Evolutionary conservation across 2,888 invertebrate species (phyloP), one percentile per base, ranked within the genome.

Genomic region (Pristionchus mayeri): DNA sequence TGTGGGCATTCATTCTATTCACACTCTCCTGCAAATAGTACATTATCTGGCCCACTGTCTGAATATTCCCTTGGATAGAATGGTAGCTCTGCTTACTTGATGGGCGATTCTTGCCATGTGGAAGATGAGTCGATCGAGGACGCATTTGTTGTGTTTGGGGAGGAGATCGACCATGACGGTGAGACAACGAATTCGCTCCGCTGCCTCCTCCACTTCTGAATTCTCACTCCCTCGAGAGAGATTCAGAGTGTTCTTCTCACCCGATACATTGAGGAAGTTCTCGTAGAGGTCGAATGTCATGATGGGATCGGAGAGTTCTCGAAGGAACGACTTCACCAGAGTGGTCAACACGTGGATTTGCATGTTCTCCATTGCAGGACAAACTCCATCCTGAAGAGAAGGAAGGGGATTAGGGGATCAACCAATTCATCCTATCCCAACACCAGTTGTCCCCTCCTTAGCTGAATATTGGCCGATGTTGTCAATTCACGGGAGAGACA

Each of bases 231-330:
- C 60, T 57, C 57, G 11, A 24, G 37, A 82, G n/a, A 75, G 75
- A 37, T 18, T 7, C 13, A 1, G 24, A 7, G n/a, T n/a, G n/a
- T n/a, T n/a, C n/a, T 27, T n/a, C 85, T 79, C 90, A 93, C 94
- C 94, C 4, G 97, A 95, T 67, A 97, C 97, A 88, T 96, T 95
- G 86, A 98, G 95, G 93, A 97, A 97, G 94, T 97, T 97, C 93
- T 97, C 97, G 93, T 97, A 98, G 87, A 96, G 95, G 93, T 97
- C 97, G 94, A 96, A 97, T 82, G 97, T 97, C 89, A 98, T 94
- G 89, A 98, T 94, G 30, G 97, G 97, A 93, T 97, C 97, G 24
- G 97, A 96, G 95, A 98, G 95, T 93, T 97, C 97, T 57, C 97
- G 95, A 93, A 97, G 95, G 94, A 97, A 97, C 94, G 93, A 90